Base-by-base conservation (phyloP, 2,113 vertebrate genomes). In the Upupa epops region DNA sequence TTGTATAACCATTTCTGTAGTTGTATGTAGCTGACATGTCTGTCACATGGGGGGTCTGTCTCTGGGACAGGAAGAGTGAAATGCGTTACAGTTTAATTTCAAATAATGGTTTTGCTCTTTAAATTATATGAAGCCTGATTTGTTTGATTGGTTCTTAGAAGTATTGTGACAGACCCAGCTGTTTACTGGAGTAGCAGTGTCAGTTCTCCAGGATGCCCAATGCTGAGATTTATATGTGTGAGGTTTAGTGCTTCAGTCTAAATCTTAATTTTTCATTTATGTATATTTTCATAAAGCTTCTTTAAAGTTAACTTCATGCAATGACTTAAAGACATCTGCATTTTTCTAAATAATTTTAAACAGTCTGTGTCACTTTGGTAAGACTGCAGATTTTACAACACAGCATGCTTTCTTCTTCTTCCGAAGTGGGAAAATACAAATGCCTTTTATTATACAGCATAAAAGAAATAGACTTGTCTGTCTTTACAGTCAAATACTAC, bases 81-180 rank as follows among this genome's bases (percentile, higher is more conserved):
- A 66, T 59, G 55, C 29, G 18, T 64, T 73, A 8, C 32, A 73
- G 89, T 95, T 92, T 65, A 65, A 79, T 78, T 93, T 93, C 69
- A 69, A 69, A 60, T 65, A 70, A 52, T n/a, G 21, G 52, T 60
- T 73, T 63, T 56, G 26, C 22, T 64, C 31, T 83, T 90, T 52
- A 88, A 81, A 70, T 88, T 8, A 54, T 32, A 40, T 14, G 58
- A 81, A 78, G 19, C 11, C 21, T 78, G 32, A 1, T 3, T 63
- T 73, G 77, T 64, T 74, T 6, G 20, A 5, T 48, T 74, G 77
- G n/a, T n/a, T 64, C 70, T 6, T n/a, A 40, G 42, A 45, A 17
- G 4, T 78, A 73, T 31, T 79, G 66, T 77, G 31, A 56, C 32
- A 65, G 52, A 79, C 37, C 75, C 42, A 74, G 54, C 65, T 93